phyloP scores from a whole-genome alignment of 2,113 vertebrate species.

The Nicator chloris region DNA sequence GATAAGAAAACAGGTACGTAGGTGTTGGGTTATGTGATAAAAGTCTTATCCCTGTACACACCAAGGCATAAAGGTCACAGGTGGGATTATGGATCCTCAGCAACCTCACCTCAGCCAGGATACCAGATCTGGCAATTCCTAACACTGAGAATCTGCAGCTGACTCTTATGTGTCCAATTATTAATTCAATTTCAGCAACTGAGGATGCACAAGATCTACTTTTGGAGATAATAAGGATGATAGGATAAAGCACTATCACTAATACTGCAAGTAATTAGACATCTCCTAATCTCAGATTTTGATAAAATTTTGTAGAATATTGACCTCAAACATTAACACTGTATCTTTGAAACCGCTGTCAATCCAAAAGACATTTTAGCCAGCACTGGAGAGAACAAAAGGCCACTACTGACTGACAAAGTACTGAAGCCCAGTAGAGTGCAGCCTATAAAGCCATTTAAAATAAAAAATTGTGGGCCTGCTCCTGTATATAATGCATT shows the following conservation, averaged over 20 bases:
- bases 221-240: neutral
- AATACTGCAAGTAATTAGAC: neutral
- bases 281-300: neutral
- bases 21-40: neutral
- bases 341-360: neutral
- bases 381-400: neutral
- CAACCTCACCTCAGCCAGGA: neutral
- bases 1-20: neutral
- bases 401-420: neutral
- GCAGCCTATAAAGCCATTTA: neutral
- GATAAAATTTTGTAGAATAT: neutral
- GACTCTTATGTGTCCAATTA: neutral
- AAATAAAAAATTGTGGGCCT: neutral
- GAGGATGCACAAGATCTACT: rapidly evolving
- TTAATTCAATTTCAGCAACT: neutral
- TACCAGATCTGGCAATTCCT: neutral
- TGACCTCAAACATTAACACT: neutral
- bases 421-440: neutral
- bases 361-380: neutral
- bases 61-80: rapidly evolving
- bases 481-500: neutral
- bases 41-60: neutral
- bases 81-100: neutral
- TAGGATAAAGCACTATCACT: neutral
- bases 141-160: neutral